Base-by-base conservation (phyloP, 2,888 invertebrate species). In the Mechanitis messenoides region DNA sequence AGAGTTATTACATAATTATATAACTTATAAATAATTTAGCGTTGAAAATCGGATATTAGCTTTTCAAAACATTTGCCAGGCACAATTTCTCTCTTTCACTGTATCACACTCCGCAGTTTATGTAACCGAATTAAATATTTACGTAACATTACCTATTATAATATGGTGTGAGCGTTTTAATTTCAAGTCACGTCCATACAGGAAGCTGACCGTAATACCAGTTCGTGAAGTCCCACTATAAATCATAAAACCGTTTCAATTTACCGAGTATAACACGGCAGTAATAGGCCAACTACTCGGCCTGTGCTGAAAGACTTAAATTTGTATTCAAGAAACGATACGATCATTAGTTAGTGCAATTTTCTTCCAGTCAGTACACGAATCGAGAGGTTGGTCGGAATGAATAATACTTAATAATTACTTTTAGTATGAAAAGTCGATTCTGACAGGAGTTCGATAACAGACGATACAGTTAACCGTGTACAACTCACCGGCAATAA, bases 231-330 rank as follows among this genome's bases (percentile, higher is more conserved):
- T 78, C 83, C 78, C 71, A 72, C 83, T 77, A 87, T 88, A 88
- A 87, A 89, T 88, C 88, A 87, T 86, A 85, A 78, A 79, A 80
- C 84, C 79, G 76, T 86, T 87, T 88, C 88, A 88, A 88, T 89
- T 87, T 86, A 81, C 82, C 77, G 75, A 80, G 77, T 79, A 77
- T 79, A 85, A 84, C 83, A 83, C 77, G 77, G 73, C 77, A 76
- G 77, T 82, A 83, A 83, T 79, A 84, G 81, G 81, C 81, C 81
- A 79, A 76, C 74, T 77, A 75, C 78, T 53, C 75, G 68, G 74
- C 74, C 72, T 74, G 71, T 71, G 79, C 82, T 85, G 85, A 84
- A 88, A 88, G 84, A 82, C 81, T 81, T 81, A 77, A 84, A 87
- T 89, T 86, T 82, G 84, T 88, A 89, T 89, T 89, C 89, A 83